phyloP scores from a whole-genome alignment of 2,797 vertebrate species.

The Pagetopsis macropterus region DNA sequence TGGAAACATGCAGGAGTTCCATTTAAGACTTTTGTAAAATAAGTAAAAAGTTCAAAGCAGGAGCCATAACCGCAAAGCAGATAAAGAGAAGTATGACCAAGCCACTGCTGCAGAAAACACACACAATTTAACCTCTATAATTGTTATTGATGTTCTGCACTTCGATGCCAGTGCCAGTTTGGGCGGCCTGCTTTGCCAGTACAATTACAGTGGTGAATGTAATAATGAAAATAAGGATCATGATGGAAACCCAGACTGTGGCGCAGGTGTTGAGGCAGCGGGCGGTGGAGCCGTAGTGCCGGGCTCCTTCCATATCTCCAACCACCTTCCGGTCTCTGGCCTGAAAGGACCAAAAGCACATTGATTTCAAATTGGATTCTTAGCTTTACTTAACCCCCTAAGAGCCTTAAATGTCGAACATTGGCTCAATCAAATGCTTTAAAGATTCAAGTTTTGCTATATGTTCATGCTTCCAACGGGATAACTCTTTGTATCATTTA shows the following conservation, averaged over 20 bases:
- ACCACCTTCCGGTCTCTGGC: slow-evolving; percentile 68
- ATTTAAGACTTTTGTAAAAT: background rate
- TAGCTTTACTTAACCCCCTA: too few species aligned
- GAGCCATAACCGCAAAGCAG: background rate
- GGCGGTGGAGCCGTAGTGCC: slow-evolving; percentile 44
- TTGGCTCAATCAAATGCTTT: too few species aligned
- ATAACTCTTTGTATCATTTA: too few species aligned
- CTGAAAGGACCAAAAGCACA: slow-evolving; percentile 43
- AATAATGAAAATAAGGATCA: fast-evolving
- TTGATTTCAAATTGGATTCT: background rate
- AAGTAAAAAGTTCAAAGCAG: background rate
- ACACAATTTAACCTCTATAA: background rate
- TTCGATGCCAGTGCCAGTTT: too few species aligned
- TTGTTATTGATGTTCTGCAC: background rate
- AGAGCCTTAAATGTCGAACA: too few species aligned
- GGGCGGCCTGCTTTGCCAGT: too few species aligned
- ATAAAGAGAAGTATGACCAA: background rate
- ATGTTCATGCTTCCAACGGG: too few species aligned
- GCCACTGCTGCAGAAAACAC: background rate
- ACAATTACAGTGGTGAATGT: fast-evolving
- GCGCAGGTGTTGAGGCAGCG: slow-evolving; percentile 39
- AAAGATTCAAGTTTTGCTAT: too few species aligned
- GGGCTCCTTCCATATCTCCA: slow-evolving; percentile 54
- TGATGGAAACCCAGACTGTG: background rate
- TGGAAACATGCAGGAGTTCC: background rate